Conservation (phyloP, 2,113 vertebrate species). For the Callipepla squamata region DNA sequence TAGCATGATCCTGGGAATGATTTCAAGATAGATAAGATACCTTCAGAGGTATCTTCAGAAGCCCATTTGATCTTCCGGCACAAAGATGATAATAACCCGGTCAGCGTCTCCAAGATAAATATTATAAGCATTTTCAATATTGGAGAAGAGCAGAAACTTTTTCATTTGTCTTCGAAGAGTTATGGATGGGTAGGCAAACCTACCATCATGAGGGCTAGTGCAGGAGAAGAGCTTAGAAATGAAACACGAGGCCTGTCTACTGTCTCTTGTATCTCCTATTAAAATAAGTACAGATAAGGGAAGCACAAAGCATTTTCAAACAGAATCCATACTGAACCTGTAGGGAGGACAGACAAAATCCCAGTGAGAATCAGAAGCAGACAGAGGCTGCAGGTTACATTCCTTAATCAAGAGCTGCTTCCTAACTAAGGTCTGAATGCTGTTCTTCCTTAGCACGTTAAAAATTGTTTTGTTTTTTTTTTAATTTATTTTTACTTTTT, state of each 20-base stretch:
- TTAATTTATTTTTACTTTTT: not conserved
- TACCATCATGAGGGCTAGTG: not conserved
- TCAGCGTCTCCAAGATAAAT: not conserved
- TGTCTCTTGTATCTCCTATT: not conserved
- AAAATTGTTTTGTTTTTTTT: not conserved
- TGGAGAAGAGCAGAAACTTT: not conserved
- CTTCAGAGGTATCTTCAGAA: not conserved
- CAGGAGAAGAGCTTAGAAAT: not conserved
- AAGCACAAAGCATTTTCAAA: not conserved
- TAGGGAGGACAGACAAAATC: not conserved
- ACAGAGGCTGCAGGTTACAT: not conserved
- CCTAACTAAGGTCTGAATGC: not conserved
- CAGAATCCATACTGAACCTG: not conserved
- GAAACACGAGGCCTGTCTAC: not conserved
- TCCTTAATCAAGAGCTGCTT: not conserved
- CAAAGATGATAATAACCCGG: not conserved
- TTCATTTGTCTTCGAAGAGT: not conserved
- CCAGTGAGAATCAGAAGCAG: not conserved
- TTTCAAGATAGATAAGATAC: not conserved
- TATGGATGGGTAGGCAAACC: not conserved
- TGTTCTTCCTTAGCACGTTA: not conserved
- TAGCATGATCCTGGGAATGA: not conserved
- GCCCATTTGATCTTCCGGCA: not conserved
- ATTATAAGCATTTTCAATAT: not conserved
- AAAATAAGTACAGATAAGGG: not conserved